Base-by-base conservation (phyloP, 2,113 vertebrate species). In the Gallinago jamesoni region DNA sequence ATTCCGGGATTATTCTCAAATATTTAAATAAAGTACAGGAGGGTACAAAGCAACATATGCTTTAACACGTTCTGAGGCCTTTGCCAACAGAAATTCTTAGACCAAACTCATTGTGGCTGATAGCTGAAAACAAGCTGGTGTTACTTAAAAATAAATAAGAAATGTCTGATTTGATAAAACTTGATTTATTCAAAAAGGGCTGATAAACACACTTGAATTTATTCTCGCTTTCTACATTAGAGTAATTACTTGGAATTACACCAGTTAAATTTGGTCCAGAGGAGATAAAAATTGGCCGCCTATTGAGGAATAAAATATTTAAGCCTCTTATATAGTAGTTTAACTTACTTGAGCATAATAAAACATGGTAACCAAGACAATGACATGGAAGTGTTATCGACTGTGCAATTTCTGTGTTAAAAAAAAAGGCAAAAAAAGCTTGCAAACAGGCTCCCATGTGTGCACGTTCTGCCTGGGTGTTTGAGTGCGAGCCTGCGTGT, bases 151-250 rank as follows among this genome's bases (percentile, higher is more conserved):
- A 84, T 43, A 77, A 93, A 37, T 66, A 78, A 90, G 77, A 87
- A 92, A 85, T 80, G n/a, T 30, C 91, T 85, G 74, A 66, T 91
- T 92, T 93, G 62, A 87, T 85, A 82, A 91, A 90, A 90, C 21
- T 75, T 60, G 78, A 75, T 96, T 96, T 91, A 96, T 94, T 94
- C 55, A 68, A 93, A 95, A 84, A 57, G 70, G 57, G 64, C 47
- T 62, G 85, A 89, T 45, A 89, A 96, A 91, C 73, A 94, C 74
- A 80, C 18, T 89, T 72, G 66, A 53, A 62, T 87, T 94, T 83
- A 79, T 77, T 86, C 62, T 83, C 9, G 4, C 22, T 81, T 93
- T 94, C 83, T 78, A 59, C 77, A 73, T 89, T 82, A 60, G 48
- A 70, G 37, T 55, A 41, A 84, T 81, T 80, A 10, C 45, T 81